Evolutionary conservation across 1,140 invertebrate genomes (phyloP).

Genomic region (Platorchestia sp.): DNA sequence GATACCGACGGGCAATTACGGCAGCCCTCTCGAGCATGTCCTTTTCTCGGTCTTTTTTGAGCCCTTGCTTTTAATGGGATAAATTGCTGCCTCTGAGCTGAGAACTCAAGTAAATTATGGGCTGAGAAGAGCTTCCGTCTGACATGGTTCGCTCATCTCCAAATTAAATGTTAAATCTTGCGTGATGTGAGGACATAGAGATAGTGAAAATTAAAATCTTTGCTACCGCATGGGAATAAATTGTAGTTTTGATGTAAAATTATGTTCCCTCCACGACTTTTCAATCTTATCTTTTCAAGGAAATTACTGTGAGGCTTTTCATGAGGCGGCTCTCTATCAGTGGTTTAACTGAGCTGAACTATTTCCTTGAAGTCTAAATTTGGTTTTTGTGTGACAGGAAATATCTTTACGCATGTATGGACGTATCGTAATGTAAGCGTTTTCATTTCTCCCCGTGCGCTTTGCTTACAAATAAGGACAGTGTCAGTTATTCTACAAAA

Average conservation of each 20-base stretch:
- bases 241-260: not conserved
- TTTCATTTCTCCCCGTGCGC: not conserved
- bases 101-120: not conserved
- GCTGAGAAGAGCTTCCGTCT: not conserved
- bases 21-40: not conserved
- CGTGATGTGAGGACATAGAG: not conserved
- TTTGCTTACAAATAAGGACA: not conserved
- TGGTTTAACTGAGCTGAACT: not conserved
- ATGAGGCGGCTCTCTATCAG: not conserved
- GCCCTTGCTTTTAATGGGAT: not conserved
- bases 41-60: not conserved
- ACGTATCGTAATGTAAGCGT: not conserved
- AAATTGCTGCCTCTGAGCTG: not conserved
- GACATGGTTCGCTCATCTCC: not conserved
- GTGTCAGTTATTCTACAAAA: not conserved
- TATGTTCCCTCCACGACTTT: not conserved
- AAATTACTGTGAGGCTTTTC: not conserved
- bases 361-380: not conserved
- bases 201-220: not conserved
- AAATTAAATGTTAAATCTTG: not conserved
- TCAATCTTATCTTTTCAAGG: not conserved
- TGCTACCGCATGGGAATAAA: not conserved
- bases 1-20: constrained; percentile 8
- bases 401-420: not conserved
- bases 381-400: not conserved